Conservation (phyloP, 2,888 invertebrate genomes). For the Phanerotoma sp. region DNA sequence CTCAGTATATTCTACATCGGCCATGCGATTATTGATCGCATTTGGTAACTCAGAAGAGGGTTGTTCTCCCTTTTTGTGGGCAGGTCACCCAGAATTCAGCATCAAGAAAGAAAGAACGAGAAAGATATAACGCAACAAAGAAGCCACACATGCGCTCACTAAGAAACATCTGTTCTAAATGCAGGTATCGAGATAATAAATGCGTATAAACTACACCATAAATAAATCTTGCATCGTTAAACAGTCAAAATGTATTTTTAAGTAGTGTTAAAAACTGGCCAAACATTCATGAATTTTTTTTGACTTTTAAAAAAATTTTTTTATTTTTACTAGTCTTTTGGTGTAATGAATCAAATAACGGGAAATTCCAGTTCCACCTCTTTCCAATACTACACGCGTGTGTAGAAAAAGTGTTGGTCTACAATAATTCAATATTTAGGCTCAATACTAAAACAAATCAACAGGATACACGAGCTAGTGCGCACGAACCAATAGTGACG, state of each 20-base stretch:
- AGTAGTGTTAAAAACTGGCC: not conserved
- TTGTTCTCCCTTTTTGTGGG: conserved; percentile 17
- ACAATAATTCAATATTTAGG: not conserved
- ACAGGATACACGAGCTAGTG: conserved; percentile 8
- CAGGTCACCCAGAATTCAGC: conserved; percentile 14
- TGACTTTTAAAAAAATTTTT: no score
- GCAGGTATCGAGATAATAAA: not conserved
- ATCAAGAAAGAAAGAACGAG: not conserved
- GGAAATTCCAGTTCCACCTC: no score
- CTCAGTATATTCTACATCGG: conserved; percentile 5
- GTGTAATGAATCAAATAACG: no score
- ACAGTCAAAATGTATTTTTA: not conserved
- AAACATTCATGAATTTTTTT: no score
- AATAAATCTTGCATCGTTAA: no score
- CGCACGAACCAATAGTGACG: conserved; percentile 12
- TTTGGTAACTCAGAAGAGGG: conserved; percentile 2
- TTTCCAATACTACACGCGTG: not conserved
- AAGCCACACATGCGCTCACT: conserved; percentile 5
- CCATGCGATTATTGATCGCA: conserved; percentile 22
- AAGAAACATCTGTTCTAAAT: conserved; percentile 10
- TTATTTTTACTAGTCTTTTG: not conserved
- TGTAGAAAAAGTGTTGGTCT: not conserved
- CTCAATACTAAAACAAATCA: conserved; percentile 3
- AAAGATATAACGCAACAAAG: conserved; percentile 6
- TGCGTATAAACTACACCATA: no score